phyloP scores from a whole-genome alignment of 2,888 invertebrate species.

The Diarsia brunnea region DNA sequence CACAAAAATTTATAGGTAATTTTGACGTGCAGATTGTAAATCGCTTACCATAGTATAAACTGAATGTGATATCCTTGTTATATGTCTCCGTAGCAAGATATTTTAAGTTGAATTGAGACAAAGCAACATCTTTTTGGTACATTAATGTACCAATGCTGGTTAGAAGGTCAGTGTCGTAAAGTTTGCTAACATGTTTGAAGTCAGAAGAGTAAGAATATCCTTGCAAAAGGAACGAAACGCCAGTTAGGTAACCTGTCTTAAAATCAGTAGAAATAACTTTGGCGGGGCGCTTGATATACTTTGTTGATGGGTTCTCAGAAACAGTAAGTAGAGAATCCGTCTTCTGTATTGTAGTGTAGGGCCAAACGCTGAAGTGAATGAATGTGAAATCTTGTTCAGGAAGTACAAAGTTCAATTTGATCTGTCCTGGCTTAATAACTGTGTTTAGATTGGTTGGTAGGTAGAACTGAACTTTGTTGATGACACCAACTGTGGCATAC shows the following conservation, averaged over 20 bases:
- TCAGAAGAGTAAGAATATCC: conserved; percentile 88
- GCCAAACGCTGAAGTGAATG: conserved; percentile 91
- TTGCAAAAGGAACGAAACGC: conserved; percentile 88
- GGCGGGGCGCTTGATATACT: conserved; percentile 80
- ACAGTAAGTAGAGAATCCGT: conserved; percentile 89
- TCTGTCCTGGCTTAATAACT: conserved; percentile 82
- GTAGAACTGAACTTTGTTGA: conserved; percentile 90
- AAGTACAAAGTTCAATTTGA: conserved; percentile 85
- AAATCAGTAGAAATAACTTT: conserved; percentile 74
- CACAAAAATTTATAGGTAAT: too few relatives aligned
- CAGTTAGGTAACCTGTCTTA: conserved; percentile 87
- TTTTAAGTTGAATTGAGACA: conserved; percentile 87
- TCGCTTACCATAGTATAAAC: conserved; percentile 80
- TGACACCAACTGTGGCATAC: conserved; percentile 91
- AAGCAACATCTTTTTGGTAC: conserved; percentile 83
- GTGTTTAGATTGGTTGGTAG: conserved; percentile 89
- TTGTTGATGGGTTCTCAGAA: conserved; percentile 83
- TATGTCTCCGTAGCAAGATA: conserved; percentile 85
- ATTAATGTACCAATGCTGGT: conserved; percentile 72
- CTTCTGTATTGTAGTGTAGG: conserved; percentile 91
- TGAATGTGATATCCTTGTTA: conserved; percentile 83
- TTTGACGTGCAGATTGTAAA: not conserved
- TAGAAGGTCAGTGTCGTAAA: conserved; percentile 70
- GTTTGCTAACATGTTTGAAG: conserved; percentile 78
- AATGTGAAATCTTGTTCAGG: conserved; percentile 87